Conservation (phyloP, 1,140 invertebrate genomes). For the Leguminivora glycinivorella region DNA sequence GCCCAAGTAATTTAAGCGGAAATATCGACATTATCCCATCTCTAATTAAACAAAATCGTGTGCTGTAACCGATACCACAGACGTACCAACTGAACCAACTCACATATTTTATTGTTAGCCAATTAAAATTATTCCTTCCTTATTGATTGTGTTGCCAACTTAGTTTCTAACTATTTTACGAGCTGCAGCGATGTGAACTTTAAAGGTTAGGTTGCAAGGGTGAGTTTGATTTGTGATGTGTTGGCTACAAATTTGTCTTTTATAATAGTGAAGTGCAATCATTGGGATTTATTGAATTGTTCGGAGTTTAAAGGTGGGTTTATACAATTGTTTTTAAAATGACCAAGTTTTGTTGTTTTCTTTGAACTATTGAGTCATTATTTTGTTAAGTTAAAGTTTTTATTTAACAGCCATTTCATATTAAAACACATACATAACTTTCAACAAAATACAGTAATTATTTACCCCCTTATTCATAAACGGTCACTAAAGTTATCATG, state of each 20-base stretch:
- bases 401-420: too few relatives aligned
- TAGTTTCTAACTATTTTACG: constrained; percentile 12
- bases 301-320: constrained; percentile 20
- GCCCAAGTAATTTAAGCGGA: not conserved
- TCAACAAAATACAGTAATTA: too few relatives aligned
- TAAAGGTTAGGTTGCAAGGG: not conserved
- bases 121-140: constrained; percentile 72
- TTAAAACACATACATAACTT: too few relatives aligned
- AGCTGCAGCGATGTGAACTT: not conserved
- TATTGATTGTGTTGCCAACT: constrained; percentile 47
- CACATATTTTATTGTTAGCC: constrained; percentile 72
- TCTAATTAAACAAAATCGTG: constrained; percentile 17
- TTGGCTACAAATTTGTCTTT: constrained; percentile 7
- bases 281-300: constrained; percentile 25
- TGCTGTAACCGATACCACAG: constrained; percentile 50
- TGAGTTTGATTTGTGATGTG: not conserved
- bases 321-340: constrained; percentile 5
- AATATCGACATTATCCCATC: constrained; percentile 10
- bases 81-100: constrained; percentile 55
- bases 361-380: not conserved
- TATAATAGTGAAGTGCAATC: constrained; percentile 21
- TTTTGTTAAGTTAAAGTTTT: too few relatives aligned
- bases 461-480: too few relatives aligned
- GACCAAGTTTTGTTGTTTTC: not conserved
- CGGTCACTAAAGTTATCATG: too few relatives aligned